Percentiles rank a stretch among this genome's conserved stretches.
phyloP scores from a whole-genome alignment of 2,797 vertebrate species.

The Remorina albescens region DNA sequence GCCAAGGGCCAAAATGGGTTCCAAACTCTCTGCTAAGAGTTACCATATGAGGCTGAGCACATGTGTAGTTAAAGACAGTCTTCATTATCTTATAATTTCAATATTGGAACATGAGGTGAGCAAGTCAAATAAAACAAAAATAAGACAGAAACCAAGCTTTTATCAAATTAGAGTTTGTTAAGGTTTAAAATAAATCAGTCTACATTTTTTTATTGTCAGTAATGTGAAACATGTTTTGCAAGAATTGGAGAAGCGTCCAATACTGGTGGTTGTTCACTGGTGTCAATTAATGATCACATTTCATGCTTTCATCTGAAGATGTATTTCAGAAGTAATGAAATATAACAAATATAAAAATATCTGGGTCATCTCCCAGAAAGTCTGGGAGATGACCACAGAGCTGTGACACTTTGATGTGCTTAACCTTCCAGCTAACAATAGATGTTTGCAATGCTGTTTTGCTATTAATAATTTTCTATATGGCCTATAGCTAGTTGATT shows the following conservation, averaged over 20 bases:
- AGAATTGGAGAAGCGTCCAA: no score
- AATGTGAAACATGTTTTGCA: conserved; percentile 12
- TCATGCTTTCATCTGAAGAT: not conserved
- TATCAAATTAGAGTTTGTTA: conserved; percentile 7
- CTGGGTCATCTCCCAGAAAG: no score
- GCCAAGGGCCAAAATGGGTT: conserved; percentile 77
- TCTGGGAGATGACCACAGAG: no score
- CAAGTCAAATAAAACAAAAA: conserved; percentile 14
- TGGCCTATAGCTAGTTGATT: no score
- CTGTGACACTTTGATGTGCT: no score
- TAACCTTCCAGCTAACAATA: no score
- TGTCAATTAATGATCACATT: not conserved
- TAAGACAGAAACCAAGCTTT: conserved; percentile 11
- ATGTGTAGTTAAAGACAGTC: conserved; percentile 57
- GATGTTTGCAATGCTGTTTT: no score
- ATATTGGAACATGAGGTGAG: conserved; percentile 43
- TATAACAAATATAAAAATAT: no score
- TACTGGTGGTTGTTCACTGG: conserved; percentile 2
- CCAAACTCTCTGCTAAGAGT: conserved; percentile 74
- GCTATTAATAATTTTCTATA: no score
- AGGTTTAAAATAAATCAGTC: not conserved
- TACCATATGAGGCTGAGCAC: conserved; percentile 78
- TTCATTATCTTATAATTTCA: conserved; percentile 66
- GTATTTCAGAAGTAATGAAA: not conserved
- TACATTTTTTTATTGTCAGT: not conserved